Conservation (phyloP, 2,888 invertebrate genomes). For the Mesorhabditis spiculigera region DNA sequence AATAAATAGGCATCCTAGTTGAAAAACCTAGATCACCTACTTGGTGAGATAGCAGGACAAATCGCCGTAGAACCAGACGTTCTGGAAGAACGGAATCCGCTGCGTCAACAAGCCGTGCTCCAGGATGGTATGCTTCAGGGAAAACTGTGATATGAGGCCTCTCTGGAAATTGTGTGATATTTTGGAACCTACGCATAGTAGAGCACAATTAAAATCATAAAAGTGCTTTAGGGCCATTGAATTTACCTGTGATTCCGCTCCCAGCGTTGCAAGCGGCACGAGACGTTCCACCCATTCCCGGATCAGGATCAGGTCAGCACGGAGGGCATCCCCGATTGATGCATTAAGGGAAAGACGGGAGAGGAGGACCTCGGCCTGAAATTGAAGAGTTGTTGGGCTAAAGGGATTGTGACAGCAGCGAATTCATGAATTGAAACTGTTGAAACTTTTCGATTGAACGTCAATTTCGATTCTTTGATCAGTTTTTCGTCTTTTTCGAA, state of each 20-base stretch:
- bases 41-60: neutral
- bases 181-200: neutral
- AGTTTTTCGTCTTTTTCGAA: no score
- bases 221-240: neutral
- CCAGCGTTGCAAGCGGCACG: neutral
- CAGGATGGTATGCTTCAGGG: constrained; percentile 26
- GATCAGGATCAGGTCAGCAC: constrained; percentile 21
- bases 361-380: neutral
- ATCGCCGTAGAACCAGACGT: constrained; percentile 21
- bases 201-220: neutral
- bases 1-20: no score
- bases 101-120: constrained; percentile 29
- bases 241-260: neutral
- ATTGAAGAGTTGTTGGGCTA: constrained; percentile 20
- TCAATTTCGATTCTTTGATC: no score
- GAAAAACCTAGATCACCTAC: neutral
- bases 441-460: no score
- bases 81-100: constrained; percentile 24
- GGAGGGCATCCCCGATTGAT: constrained; percentile 24
- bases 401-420: neutral
- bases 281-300: constrained; percentile 22
- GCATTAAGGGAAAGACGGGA: constrained; percentile 17
- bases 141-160: constrained; percentile 27
- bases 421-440: no score
- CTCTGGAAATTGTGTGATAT: constrained; percentile 15